Evolutionary conservation across 2,888 invertebrate species (phyloP).

Genomic region (Xestia rhomboidea): DNA sequence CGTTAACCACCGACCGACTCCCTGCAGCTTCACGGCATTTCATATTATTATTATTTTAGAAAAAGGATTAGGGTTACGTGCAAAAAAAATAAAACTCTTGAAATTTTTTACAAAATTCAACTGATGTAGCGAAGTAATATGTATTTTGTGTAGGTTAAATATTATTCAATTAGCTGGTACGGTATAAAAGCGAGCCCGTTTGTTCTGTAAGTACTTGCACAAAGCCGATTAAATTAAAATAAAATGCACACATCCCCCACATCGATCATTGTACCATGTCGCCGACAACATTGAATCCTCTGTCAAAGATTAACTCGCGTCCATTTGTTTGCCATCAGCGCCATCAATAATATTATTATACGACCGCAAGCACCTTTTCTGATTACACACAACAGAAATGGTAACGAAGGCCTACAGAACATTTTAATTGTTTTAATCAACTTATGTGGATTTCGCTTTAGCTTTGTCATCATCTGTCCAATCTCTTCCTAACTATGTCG

Average conservation of each 20-base stretch:
- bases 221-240: background rate
- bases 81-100: no score
- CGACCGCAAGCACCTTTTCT: conserved; percentile 2
- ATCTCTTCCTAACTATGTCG: background rate
- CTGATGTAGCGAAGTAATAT: no score
- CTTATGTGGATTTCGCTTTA: background rate
- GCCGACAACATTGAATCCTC: conserved; percentile 2
- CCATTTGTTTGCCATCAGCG: conserved; percentile 25
- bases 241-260: no score
- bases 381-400: background rate
- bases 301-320: conserved; percentile 36
- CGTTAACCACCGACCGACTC: no score
- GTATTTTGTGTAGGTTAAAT: no score
- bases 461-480: background rate
- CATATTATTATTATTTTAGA: no score
- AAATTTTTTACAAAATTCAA: no score
- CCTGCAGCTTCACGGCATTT: no score
- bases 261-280: conserved; percentile 15
- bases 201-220: background rate
- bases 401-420: background rate
- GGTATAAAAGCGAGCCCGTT: background rate
- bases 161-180: background rate
- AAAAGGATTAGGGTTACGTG: no score
- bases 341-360: conserved; percentile 24
- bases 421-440: background rate